Evolutionary conservation across 2,888 invertebrate genomes (phyloP), one percentile per base, ranked within the genome.

Genomic region (Drosophila borealis): DNA sequence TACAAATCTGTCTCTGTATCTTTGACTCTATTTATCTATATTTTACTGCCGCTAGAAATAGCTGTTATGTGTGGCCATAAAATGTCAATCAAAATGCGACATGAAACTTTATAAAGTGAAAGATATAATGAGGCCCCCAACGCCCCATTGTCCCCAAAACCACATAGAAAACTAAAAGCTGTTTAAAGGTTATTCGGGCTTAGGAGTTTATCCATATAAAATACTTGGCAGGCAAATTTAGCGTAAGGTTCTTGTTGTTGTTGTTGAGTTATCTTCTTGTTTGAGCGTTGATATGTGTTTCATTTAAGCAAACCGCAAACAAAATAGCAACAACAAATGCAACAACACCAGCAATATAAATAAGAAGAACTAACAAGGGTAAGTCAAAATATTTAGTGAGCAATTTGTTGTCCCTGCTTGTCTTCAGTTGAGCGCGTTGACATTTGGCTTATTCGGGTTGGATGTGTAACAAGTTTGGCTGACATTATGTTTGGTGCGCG

Each of bases 301-400:
- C 48, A 56, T 56, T 65, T 53, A 53, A 72, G 60, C 56, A 19
- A 55, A 48, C 57, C 57, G 50, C 57, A 62, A 44, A 33, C 41
- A 34, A 29, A 45, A 29, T 21, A 25, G 39, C 41, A 67, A n/a
- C 46, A 50, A 42, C 48, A n/a, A n/a, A n/a, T n/a, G n/a, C n/a
- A 54, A 10, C 14, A 9, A 50, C 33, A 36, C 41, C 41, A 55
- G 41, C 50, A 41, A 62, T 56, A 53, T 19, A 44, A 25, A 44
- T 42, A 36, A 55, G 54, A n/a, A 55, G 44, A 55, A 11, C 48
- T 72, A 63, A 64, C 69, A 50, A 66, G 65, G 70, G 59, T 65
- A 60, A 42, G 49, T 70, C 65, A 49, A 63, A 73, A 63, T 63
- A 73, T 73, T 66, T 70, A 63, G 70, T 34, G 33, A 60, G 50